Evolutionary conservation across 2,113 vertebrate species (phyloP).

Genomic region (Macquaria australasica): DNA sequence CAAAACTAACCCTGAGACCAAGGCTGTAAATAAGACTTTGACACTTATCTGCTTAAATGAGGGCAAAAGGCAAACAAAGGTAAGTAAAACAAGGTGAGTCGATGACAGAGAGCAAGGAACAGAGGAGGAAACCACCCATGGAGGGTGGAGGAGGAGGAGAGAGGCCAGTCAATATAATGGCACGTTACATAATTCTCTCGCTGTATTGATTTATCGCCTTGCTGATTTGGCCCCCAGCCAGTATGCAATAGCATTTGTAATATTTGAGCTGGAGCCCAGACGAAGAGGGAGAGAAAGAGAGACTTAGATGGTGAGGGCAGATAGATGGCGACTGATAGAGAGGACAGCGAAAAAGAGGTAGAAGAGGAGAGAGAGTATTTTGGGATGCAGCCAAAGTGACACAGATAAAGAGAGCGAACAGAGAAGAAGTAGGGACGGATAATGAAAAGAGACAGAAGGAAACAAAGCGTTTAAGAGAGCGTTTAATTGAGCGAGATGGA

Average conservation of each 20-base stretch:
- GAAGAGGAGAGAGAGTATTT: slow-evolving; percentile 28
- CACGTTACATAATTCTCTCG: slow-evolving; percentile 76
- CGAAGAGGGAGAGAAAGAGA: slow-evolving; percentile 7
- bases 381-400: slow-evolving; percentile 65
- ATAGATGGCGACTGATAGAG: slow-evolving; percentile 49
- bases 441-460: slow-evolving; percentile 57
- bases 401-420: slow-evolving; percentile 46
- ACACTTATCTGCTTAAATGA: slow-evolving; percentile 19
- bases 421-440: slow-evolving; percentile 38
- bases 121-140: slow-evolving; percentile 20
- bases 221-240: slow-evolving; percentile 75
- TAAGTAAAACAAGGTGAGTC: slow-evolving; percentile 35
- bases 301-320: slow-evolving; percentile 35
- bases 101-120: slow-evolving; percentile 16
- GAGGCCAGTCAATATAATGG: slow-evolving; percentile 53
- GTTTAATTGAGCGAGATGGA: slow-evolving; percentile 61
- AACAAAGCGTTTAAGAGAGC: slow-evolving; percentile 65
- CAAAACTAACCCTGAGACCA: background rate
- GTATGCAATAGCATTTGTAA: slow-evolving; percentile 59
- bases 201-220: slow-evolving; percentile 78
- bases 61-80: background rate
- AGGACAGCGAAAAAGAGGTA: slow-evolving; percentile 22
- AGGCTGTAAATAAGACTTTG: background rate
- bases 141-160: background rate
- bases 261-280: slow-evolving; percentile 66